Percentiles rank a stretch among this genome's conserved stretches.
Evolutionary conservation across 35 echinoderm and acorn worm genomes (phyloP).

Genomic region (Heliocidaris erythrogramma): DNA sequence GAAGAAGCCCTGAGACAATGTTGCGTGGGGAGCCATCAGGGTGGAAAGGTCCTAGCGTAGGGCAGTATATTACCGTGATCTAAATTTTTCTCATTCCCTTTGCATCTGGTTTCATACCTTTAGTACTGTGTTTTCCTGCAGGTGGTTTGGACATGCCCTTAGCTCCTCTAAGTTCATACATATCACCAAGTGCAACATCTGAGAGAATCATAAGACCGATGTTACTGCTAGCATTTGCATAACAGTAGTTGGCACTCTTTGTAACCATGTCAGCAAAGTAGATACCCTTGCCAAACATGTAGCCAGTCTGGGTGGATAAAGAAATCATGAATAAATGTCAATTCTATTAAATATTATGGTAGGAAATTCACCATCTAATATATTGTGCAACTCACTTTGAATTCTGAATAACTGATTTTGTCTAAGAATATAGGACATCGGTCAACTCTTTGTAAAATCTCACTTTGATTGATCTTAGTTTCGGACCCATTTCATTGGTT

Average conservation of each 20-base stretch:
- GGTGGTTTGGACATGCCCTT: slow-evolving; percentile 77
- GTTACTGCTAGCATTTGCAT: slow-evolving; percentile 60
- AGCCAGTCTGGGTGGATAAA: slow-evolving; percentile 76
- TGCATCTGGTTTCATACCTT: slow-evolving; percentile 57
- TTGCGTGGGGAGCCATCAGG: no score
- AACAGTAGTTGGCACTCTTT: slow-evolving; percentile 99
- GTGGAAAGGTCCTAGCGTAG: no score
- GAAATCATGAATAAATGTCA: neutral
- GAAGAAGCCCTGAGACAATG: no score
- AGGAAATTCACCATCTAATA: no score
- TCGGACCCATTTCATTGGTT: no score
- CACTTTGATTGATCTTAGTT: no score
- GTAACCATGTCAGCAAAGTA: slow-evolving; percentile 99
- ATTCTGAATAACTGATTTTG: no score
- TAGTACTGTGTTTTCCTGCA: slow-evolving; percentile 85
- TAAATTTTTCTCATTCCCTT: neutral
- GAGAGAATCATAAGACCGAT: slow-evolving; percentile 87
- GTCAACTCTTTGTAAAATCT: no score
- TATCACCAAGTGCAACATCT: slow-evolving; percentile 94
- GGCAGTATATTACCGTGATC: no score
- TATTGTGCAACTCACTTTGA: no score
- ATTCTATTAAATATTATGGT: neutral
- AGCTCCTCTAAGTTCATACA: slow-evolving; percentile 77
- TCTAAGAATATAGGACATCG: no score
- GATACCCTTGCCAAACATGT: slow-evolving; percentile 99